These are phyloP conservation scores for Leptodactylus fuscus DNA, from an alignment of 2,113 vertebrate genomes.

Conservation along the genomic window DNA sequence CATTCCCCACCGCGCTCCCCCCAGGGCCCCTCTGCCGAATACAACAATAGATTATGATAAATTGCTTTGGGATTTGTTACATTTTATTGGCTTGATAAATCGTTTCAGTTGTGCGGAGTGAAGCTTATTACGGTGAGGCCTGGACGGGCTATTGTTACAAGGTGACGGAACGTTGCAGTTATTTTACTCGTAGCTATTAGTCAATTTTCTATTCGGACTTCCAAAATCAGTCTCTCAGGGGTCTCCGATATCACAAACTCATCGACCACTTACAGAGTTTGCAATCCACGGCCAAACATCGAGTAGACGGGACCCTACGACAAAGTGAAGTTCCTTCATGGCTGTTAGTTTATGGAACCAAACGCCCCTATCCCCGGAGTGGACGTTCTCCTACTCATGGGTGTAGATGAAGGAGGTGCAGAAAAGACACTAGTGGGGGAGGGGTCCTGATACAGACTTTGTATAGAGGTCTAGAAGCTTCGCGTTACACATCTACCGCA, in stretches of 20 bases:
- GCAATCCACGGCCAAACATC: too few species aligned
- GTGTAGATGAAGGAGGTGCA: too few species aligned
- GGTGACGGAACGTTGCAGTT: conserved; percentile 14
- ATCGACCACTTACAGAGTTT: not conserved
- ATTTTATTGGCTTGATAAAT: conserved; percentile 19
- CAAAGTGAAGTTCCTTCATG: too few species aligned
- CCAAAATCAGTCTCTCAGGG: too few species aligned
- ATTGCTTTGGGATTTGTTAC: conserved; percentile 30
- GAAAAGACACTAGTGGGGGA: too few species aligned
- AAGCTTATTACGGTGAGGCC: not conserved
- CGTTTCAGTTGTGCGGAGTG: not conserved
- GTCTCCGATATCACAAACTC: not conserved
- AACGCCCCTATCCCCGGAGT: too few species aligned
- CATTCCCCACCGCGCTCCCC: conserved; percentile 8
- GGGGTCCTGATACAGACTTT: too few species aligned
- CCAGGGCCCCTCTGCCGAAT: not conserved
- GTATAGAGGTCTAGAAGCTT: too few species aligned
- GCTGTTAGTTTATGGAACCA: too few species aligned
- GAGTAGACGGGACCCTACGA: too few species aligned
- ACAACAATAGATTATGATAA: conserved; percentile 26
- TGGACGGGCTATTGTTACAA: not conserved
- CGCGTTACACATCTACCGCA: too few species aligned
- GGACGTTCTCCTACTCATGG: too few species aligned
- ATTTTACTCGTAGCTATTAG: not conserved
- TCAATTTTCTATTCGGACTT: not conserved